phyloP scores from a whole-genome alignment of 2,888 invertebrate species.

The Drosophila silvestris region DNA sequence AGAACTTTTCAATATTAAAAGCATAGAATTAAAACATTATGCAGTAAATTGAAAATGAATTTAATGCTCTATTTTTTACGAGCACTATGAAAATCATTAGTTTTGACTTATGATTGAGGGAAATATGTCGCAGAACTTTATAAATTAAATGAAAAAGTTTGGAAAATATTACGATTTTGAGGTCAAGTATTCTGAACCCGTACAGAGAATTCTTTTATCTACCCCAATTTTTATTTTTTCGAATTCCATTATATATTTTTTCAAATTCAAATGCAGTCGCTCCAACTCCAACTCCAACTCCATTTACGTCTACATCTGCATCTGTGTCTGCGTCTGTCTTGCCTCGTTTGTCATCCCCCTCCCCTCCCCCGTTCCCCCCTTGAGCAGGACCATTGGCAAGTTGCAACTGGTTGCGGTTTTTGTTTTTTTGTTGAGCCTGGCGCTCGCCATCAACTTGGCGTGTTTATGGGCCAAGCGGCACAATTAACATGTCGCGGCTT shows the following conservation, averaged over 20 bases:
- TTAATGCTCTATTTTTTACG: fast-evolving
- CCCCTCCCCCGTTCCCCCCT: fast-evolving
- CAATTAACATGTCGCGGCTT: constrained; percentile 83
- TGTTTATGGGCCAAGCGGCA: constrained; percentile 81
- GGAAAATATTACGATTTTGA: fast-evolving
- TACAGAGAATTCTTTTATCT: background rate
- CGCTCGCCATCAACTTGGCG: constrained; percentile 82
- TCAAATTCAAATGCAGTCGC: constrained; percentile 1
- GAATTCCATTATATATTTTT: background rate
- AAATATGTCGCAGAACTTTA: background rate
- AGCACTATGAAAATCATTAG: background rate
- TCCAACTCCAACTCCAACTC: background rate
- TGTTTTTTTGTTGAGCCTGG: constrained; percentile 59
- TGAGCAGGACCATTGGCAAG: background rate
- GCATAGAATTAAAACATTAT: too few relatives aligned
- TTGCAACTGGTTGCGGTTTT: constrained; percentile 32
- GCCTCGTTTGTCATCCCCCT: background rate
- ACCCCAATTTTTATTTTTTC: background rate
- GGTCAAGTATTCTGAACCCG: background rate
- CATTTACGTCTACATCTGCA: constrained; percentile 2
- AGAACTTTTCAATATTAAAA: background rate
- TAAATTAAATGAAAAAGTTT: background rate
- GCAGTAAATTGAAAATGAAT: background rate
- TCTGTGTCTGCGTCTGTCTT: constrained; percentile 1
- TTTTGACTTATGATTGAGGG: background rate